A percentile compares a stretch with the other conserved stretches of the same genome.
Evolutionary conservation across 2,113 vertebrate genomes (phyloP).

Genomic region (Pyxicephalus adspersus): DNA sequence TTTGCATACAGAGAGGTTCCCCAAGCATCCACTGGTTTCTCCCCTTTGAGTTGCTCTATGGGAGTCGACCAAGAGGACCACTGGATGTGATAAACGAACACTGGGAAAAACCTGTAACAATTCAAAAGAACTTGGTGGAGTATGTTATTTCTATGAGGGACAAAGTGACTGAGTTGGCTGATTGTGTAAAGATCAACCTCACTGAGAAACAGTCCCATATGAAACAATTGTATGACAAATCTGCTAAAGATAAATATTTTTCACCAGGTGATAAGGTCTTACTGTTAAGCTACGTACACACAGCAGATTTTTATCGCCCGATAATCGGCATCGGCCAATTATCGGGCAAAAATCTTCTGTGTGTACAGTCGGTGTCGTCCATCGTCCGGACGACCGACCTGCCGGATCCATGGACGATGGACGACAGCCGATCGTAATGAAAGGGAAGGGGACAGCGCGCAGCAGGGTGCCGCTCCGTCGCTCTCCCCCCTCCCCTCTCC

Average conservation of each 20-base stretch:
- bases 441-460: no score
- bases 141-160: neutral
- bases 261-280: no score
- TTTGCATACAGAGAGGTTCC: neutral
- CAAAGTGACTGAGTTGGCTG: neutral
- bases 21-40: conserved; percentile 17
- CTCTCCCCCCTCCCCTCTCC: no score
- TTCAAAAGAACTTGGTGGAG: neutral
- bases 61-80: neutral
- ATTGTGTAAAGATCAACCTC: neutral
- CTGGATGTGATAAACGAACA: conserved; percentile 7
- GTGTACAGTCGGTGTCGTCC: no score
- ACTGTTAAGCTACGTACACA: no score
- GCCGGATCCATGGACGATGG: no score
- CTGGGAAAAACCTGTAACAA: neutral
- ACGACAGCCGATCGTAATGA: no score
- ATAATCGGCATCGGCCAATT: no score
- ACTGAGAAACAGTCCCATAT: neutral
- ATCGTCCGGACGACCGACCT: no score
- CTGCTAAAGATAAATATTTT: neutral
- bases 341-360: no score
- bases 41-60: neutral
- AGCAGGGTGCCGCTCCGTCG: no score
- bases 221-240: neutral
- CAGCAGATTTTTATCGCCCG: no score